These are phyloP conservation scores for Bombus difficillimus DNA, from an alignment of 1,140 invertebrate genomes.

Conservation along the genomic window DNA sequence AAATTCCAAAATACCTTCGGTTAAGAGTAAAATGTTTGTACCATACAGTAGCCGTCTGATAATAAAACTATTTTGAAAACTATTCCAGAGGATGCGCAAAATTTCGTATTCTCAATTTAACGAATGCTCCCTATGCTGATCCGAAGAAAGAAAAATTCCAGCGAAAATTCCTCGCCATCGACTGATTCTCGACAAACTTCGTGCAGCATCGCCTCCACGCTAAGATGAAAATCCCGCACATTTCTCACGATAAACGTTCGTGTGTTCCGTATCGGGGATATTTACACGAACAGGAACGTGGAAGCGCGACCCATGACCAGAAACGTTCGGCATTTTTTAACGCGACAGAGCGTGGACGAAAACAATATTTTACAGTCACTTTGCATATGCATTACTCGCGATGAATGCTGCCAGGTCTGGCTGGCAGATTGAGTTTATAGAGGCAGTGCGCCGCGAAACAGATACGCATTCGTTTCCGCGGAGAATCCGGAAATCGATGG, in stretches of 20 bases:
- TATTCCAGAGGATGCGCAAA: background rate
- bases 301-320: background rate
- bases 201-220: background rate
- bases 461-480: constrained; percentile 2
- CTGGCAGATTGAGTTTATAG: constrained; percentile 36
- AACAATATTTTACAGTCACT: constrained; percentile 34
- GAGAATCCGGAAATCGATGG: constrained; percentile 31
- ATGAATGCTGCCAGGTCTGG: constrained; percentile 20
- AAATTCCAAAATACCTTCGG: background rate
- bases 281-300: background rate
- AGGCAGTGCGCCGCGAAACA: background rate
- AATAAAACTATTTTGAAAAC: background rate
- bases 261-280: background rate
- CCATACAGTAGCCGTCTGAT: background rate
- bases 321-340: background rate
- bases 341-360: background rate
- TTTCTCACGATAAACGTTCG: constrained; percentile 4
- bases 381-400: constrained; percentile 33
- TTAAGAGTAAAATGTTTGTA: background rate
- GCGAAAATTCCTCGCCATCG: background rate
- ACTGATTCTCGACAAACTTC: background rate
- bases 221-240: background rate
- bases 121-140: too few species aligned
- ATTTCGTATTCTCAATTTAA: too few species aligned
- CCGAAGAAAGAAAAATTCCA: background rate